Percentiles rank a stretch among this genome's conserved stretches.
phyloP scores from a whole-genome alignment of 1,140 invertebrate genomes.

The Lasioglossum baleicum region DNA sequence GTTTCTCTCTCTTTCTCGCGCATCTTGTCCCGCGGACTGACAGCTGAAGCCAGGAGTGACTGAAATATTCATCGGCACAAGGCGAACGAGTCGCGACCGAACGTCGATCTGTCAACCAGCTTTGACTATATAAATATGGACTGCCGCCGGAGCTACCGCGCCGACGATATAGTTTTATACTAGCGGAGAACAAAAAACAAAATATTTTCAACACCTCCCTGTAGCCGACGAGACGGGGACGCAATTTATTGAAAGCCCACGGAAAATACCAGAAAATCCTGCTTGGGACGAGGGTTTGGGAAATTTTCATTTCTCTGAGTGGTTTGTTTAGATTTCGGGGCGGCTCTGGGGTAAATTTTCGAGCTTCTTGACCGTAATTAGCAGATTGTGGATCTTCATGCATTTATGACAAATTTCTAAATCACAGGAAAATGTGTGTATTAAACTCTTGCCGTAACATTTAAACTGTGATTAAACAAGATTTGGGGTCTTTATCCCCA shows the following conservation, averaged over 20 bases:
- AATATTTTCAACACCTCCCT: background rate
- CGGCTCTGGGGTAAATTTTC: background rate
- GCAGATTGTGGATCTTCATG: no score
- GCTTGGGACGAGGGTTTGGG: background rate
- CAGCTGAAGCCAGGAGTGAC: slow-evolving; percentile 62
- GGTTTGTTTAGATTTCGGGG: background rate
- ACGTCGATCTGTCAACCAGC: slow-evolving; percentile 66
- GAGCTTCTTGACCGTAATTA: background rate
- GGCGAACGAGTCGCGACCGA: slow-evolving; percentile 64
- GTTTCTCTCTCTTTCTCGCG: slow-evolving; percentile 49
- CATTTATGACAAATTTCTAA: no score
- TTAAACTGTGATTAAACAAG: no score
- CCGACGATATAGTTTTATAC: slow-evolving; percentile 7
- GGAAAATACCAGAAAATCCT: background rate
- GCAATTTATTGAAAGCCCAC: background rate
- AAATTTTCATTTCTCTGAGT: background rate
- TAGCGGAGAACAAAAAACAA: background rate
- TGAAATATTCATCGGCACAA: slow-evolving; percentile 64
- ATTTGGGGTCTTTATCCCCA: no score
- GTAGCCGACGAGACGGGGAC: background rate
- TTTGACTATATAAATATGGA: slow-evolving; percentile 50
- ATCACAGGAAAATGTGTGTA: no score
- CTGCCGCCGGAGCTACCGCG: slow-evolving; percentile 1
- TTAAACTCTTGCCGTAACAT: no score
- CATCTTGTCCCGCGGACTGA: slow-evolving; percentile 57